Evolutionary conservation across 2,113 vertebrate genomes (phyloP), one percentile per base, ranked within the genome.

Genomic region (Lamprologus callipterus): DNA sequence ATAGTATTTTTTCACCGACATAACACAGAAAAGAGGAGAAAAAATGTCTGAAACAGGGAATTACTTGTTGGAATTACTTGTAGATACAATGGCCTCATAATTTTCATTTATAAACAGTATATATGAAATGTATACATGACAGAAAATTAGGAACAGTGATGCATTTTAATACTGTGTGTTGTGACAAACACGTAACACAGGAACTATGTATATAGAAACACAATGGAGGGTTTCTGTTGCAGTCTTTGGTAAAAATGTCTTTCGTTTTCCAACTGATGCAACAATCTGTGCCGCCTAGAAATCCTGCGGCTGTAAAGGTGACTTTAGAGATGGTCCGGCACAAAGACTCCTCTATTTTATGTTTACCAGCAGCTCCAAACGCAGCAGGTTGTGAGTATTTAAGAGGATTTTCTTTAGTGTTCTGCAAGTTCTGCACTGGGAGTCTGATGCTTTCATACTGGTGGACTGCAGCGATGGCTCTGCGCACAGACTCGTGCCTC

Each of bases 151-250:
- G 17, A 65, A 65, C 10, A 65, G 31, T 65, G 31, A 63, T 5
- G 31, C 58, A 33, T 60, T 60, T 19, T 60, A 33, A 60, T 33
- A 0, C 16, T 60, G 28, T 0, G 9, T 60, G 28, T 60, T 1
- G 1, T 33, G 0, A 65, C 60, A 65, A 35, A 37, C 1, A n/a
- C 3, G 6, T 2, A 8, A 12, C 17, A n/a, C 10, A 8, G 17
- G 60, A 37, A 37, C 8, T 3, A 65, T 57, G 23, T 26, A 26
- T 14, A 57, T 23, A 16, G 35, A 16, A 70, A 42, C 65, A 14
- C 7, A 42, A 70, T 6, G 12, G n/a, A 37, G 19, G 35, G 35
- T 70, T 70, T 70, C n/a, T 35, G 19, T 23, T 23, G 1, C 35
- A 1, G 35, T 1, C n/a, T 70, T 42, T 68, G 63, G 33, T 37